Evolutionary conservation across 2,797 vertebrate genomes (phyloP).

Genomic region (Limnodromus scolopaceus): DNA sequence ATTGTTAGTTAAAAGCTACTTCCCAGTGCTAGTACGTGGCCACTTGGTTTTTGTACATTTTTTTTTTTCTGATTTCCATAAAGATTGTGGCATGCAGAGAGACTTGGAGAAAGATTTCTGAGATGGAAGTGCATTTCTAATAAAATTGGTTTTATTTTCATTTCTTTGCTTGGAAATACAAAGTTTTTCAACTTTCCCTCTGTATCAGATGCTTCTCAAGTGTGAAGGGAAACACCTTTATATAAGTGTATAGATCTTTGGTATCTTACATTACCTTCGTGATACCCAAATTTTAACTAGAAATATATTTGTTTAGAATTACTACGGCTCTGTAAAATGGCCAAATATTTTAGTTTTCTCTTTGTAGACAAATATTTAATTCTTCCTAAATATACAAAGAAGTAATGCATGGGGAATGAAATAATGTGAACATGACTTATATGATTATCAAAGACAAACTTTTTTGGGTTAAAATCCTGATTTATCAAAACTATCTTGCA

Average conservation of each 20-base stretch:
- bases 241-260: background rate
- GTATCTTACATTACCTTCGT: background rate
- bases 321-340: background rate
- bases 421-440: background rate
- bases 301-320: background rate
- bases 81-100: background rate
- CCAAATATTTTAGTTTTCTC: background rate
- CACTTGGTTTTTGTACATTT: background rate
- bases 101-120: background rate
- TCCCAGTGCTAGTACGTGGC: background rate
- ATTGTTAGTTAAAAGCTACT: background rate
- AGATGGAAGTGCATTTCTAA: background rate
- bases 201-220: background rate
- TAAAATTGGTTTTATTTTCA: background rate
- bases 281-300: background rate
- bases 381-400: background rate
- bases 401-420: background rate
- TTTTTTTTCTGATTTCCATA: background rate
- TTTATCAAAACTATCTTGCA: slow-evolving; percentile 18
- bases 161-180: background rate
- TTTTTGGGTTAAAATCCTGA: background rate
- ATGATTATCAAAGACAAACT: background rate
- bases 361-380: background rate
- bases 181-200: background rate
- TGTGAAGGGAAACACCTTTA: background rate